A percentile compares a stretch with the other conserved stretches of the same genome.
These are phyloP conservation scores for Nephrotoma flavescens DNA, from an alignment of 2,888 invertebrate genomes.

Conservation along the genomic window DNA sequence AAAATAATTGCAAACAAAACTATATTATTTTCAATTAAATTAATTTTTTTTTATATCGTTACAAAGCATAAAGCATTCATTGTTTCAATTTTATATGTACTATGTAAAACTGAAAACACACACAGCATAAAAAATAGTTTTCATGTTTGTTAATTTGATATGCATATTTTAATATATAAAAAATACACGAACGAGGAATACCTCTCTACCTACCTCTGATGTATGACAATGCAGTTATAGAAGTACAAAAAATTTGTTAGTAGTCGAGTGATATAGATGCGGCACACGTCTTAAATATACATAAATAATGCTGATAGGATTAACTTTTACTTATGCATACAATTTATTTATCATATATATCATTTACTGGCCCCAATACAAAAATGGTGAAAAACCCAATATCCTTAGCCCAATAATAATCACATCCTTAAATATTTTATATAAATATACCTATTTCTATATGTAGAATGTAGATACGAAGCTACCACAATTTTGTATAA, in stretches of 20 bases:
- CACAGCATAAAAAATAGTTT: not conserved
- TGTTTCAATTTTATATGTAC: not conserved
- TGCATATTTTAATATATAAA: not conserved
- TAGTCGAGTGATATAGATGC: not conserved
- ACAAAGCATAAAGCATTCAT: not conserved
- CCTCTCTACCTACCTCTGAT: not conserved
- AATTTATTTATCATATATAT: not conserved
- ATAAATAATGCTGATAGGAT: not conserved
- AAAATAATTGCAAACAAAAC: not conserved
- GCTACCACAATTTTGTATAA: not conserved
- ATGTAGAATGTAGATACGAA: not conserved
- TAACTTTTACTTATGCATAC: not conserved
- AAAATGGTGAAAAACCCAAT: not conserved
- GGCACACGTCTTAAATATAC: not conserved
- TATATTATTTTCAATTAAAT: not conserved
- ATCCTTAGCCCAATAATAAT: not conserved
- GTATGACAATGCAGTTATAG: not conserved
- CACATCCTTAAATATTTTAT: not conserved
- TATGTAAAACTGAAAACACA: not conserved
- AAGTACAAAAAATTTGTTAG: not conserved
- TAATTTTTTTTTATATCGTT: not conserved
- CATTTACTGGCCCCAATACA: not conserved
- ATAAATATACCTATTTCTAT: not conserved
- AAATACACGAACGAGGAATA: not conserved
- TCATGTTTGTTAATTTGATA: not conserved